These are phyloP conservation scores for Drosophila trapezifrons DNA, from an alignment of 1,140 invertebrate genomes.

Conservation along the genomic window DNA sequence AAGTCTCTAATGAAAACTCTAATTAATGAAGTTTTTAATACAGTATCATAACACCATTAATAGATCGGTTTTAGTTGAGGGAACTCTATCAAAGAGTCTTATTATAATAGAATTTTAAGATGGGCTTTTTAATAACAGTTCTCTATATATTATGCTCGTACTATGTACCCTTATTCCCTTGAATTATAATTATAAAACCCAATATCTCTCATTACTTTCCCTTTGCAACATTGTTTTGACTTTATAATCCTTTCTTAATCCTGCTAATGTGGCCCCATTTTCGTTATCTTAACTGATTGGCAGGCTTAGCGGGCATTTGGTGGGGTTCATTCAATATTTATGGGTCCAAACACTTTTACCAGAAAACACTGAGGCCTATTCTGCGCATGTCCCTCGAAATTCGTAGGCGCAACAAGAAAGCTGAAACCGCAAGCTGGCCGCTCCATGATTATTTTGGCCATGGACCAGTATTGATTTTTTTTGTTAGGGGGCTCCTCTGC, in stretches of 20 bases:
- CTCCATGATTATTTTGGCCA: conserved; percentile 10
- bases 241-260: background rate
- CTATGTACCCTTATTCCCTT: background rate
- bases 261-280: conserved; percentile 24
- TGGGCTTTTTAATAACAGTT: background rate
- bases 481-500: background rate
- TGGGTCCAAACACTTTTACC: conserved; percentile 36
- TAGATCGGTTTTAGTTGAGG: too few relatives aligned
- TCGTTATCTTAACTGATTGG: conserved; percentile 36
- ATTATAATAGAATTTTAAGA: background rate
- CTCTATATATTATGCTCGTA: background rate
- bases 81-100: background rate
- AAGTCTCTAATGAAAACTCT: too few relatives aligned
- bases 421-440: conserved; percentile 18
- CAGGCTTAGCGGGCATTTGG: conserved; percentile 10
- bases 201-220: background rate
- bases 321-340: conserved; percentile 34
- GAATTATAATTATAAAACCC: background rate
- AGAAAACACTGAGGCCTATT: background rate
- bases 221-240: background rate
- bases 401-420: conserved; percentile 50
- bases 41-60: too few relatives aligned
- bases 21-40: too few relatives aligned
- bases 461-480: conserved; percentile 58
- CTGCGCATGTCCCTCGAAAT: conserved; percentile 34